Percentiles rank a stretch among this genome's conserved stretches.
phyloP scores from a whole-genome alignment of 2,113 vertebrate genomes.

The Rhabdomys dilectus region DNA sequence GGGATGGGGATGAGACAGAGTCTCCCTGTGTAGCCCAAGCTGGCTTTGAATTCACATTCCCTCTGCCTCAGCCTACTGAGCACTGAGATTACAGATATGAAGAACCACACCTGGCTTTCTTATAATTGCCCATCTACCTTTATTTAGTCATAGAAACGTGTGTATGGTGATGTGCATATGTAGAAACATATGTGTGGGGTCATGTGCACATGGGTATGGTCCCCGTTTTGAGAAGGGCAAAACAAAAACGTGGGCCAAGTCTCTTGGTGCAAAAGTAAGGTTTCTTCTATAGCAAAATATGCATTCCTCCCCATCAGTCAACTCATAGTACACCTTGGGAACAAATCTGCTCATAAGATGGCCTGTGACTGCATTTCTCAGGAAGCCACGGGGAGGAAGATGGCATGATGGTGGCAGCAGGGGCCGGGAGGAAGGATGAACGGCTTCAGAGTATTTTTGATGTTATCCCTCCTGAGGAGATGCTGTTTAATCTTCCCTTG shows the following conservation, averaged over 20 bases:
- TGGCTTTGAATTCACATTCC: not conserved
- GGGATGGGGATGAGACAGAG: not conserved
- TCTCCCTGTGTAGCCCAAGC: not conserved
- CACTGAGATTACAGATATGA: not conserved
- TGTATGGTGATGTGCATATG: too few species aligned
- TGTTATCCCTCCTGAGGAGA: not conserved
- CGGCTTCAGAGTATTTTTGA: not conserved
- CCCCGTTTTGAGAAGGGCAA: not conserved
- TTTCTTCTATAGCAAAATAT: not conserved
- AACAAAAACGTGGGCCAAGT: not conserved
- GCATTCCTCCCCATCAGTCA: not conserved
- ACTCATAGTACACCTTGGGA: not conserved
- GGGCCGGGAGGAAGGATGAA: too few species aligned
- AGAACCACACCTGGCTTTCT: not conserved
- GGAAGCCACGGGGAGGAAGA: not conserved
- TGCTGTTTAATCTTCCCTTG: not conserved
- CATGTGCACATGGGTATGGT: accelerated
- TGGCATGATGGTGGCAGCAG: accelerated
- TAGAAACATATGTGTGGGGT: not conserved
- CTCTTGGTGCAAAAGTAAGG: not conserved
- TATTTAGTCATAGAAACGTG: not conserved
- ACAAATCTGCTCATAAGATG: not conserved
- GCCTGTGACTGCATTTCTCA: not conserved
- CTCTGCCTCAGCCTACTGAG: not conserved
- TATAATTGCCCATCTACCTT: not conserved